phyloP scores from a whole-genome alignment of 1,140 invertebrate genomes.

The Aethina tumida region DNA sequence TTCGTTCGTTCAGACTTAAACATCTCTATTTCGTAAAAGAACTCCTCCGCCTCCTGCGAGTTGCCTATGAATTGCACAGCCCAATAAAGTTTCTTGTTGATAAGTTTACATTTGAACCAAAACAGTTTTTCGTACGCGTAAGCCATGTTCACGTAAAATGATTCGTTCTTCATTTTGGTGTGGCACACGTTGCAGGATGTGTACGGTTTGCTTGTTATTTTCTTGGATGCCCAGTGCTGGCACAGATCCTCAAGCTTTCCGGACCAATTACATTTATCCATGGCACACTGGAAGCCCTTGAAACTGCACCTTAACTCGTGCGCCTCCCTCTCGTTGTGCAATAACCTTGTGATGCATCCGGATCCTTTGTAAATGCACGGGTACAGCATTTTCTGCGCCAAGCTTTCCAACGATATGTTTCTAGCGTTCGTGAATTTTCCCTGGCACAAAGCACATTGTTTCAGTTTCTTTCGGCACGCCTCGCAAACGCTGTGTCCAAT shows the following conservation, averaged over 20 bases:
- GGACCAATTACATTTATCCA: constrained; percentile 13
- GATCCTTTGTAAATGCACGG: constrained; percentile 13
- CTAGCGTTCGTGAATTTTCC: constrained; percentile 11
- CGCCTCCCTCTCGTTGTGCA: constrained; percentile 9
- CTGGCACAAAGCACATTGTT: constrained; percentile 16
- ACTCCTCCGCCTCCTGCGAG: constrained; percentile 7
- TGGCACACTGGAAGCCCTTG: constrained; percentile 13
- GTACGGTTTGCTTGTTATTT: constrained; percentile 14
- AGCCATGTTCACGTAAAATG: constrained; percentile 13
- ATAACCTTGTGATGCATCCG: constrained; percentile 10
- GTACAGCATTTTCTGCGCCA: constrained; percentile 16
- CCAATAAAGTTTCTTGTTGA: constrained; percentile 12
- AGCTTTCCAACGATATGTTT: constrained; percentile 15
- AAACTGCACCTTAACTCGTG: constrained; percentile 13
- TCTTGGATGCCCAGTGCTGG: constrained; percentile 15
- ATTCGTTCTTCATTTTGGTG: constrained; percentile 15
- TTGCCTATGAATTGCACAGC: constrained; percentile 13
- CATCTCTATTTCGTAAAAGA: constrained; percentile 15
- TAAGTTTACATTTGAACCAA: constrained; percentile 17
- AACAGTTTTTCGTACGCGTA: constrained; percentile 13
- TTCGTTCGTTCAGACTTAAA: constrained; percentile 12
- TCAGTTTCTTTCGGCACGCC: constrained; percentile 11
- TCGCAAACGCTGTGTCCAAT: constrained; percentile 21
- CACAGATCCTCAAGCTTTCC: constrained; percentile 12
- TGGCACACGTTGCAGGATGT: constrained; percentile 14